phyloP scores from a whole-genome alignment of 2,113 vertebrate genomes.

The Alaudala cheleensis region DNA sequence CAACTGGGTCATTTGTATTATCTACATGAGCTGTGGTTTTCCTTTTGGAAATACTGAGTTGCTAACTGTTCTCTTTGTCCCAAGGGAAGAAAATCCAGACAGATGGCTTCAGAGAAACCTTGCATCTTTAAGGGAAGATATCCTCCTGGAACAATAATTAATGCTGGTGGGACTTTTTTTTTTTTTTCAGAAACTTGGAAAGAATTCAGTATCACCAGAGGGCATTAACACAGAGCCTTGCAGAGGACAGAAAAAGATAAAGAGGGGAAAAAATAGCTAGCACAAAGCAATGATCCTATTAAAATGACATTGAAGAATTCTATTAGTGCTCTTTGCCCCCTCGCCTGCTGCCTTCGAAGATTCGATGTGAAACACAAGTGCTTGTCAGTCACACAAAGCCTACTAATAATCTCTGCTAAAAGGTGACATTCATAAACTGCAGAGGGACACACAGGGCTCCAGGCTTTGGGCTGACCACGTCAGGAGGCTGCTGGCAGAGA shows the following conservation, averaged over 20 bases:
- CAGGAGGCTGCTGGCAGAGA: background rate
- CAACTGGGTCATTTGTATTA: constrained; percentile 32
- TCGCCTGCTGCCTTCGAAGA: constrained; percentile 26
- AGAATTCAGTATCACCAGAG: constrained; percentile 53
- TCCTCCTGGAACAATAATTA: constrained; percentile 56
- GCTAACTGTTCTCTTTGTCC: constrained; percentile 32
- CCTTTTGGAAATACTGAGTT: constrained; percentile 36
- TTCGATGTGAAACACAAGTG: background rate
- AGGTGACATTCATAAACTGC: constrained; percentile 2
- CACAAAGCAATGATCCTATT: constrained; percentile 46
- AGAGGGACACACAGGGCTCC: background rate
- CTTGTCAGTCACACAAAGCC: constrained; percentile 39
- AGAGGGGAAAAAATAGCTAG: constrained; percentile 2
- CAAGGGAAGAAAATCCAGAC: constrained; percentile 1
- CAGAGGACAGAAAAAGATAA: constrained; percentile 46
- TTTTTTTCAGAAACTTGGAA: constrained; percentile 7
- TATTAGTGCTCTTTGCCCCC: constrained; percentile 53
- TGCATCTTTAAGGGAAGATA: constrained; percentile 46
- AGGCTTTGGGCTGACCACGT: background rate
- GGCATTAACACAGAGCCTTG: constrained; percentile 48
- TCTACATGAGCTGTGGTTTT: background rate
- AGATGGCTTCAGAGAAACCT: constrained; percentile 52
- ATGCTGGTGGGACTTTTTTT: background rate
- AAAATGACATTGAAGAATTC: constrained; percentile 57
- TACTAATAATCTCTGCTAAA: background rate